Evolutionary conservation across 2,888 invertebrate species (phyloP), one percentile per base, ranked within the genome.

Genomic region (Eurytoma californica): DNA sequence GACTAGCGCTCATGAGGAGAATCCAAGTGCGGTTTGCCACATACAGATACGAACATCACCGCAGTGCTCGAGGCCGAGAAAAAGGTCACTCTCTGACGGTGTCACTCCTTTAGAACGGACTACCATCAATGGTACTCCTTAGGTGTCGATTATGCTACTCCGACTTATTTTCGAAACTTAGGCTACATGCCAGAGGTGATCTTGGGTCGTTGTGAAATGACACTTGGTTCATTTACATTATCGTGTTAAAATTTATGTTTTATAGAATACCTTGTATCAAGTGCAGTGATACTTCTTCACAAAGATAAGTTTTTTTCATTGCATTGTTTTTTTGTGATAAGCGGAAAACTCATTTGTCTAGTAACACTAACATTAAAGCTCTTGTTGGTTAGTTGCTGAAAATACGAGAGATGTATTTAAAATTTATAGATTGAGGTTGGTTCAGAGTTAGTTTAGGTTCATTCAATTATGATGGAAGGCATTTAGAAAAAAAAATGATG

Each of bases 11-110:
- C 61, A 70, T 24, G 75, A 84, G 49, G 84, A 83, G 14, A 83
- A 83, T 24, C 80, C 86, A n/a, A 87, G 85, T 79, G 86, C 89
- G 7, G 86, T 89, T 84, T 89, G 88, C 78, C 89, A 89, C 78
- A 88, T 89, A 80, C 84, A 88, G 77, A 89, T 89, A 69, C 86
- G 88, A 76, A 85, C 89, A 57, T 85, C 89, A 9, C 82, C 87
- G 5, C 83, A 82, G 66, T 79, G 81, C 47, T 67, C 74, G 5
- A 72, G 72, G 12, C 80, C 77, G 4, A 67, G 82, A 13, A 82
- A 82, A 20, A 58, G 78, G 20, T 82, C 82, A 0, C 51, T 82
- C n/a, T 82, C 82, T 3, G 82, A 82, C 47, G 80, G 82, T 51
- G 78, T 77, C 0, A 39, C 74, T 5, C 72, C 28, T 49, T 65